Evolutionary conservation across 1,140 invertebrate genomes (phyloP).

Genomic region (Drosophila jambulina): DNA sequence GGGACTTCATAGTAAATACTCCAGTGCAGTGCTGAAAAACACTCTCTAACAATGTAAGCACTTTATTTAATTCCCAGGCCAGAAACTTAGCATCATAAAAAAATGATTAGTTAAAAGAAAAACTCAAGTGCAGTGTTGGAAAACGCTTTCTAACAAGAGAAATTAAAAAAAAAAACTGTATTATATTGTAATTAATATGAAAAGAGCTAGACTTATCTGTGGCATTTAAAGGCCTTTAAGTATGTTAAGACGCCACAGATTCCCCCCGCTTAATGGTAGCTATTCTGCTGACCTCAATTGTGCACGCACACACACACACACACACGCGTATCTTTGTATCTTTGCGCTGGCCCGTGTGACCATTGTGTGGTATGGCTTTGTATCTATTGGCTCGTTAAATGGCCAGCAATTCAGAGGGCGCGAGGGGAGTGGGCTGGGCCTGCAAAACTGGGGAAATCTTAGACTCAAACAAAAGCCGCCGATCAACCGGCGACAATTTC

Average conservation of each 20-base stretch:
- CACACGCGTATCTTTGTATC: slow-evolving; percentile 13
- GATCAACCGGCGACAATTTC: slow-evolving; percentile 69
- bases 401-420: slow-evolving; percentile 25
- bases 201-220: too few relatives aligned
- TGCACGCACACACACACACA: background rate
- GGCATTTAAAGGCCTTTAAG: background rate
- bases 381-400: slow-evolving; percentile 53
- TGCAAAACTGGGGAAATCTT: slow-evolving; percentile 31
- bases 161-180: background rate
- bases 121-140: background rate
- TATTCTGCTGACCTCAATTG: slow-evolving; percentile 12
- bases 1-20: background rate
- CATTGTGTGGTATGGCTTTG: slow-evolving; percentile 40
- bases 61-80: background rate
- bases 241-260: background rate
- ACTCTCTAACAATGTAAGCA: background rate
- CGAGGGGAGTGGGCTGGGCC: background rate
- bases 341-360: slow-evolving; percentile 22
- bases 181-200: background rate
- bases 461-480: slow-evolving; percentile 67
- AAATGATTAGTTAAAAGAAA: background rate
- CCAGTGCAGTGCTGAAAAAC: too few relatives aligned
- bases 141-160: background rate
- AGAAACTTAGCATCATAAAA: background rate
- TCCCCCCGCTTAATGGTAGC: background rate